These are phyloP conservation scores for Thryonomys swinderianus DNA, from an alignment of 2,113 vertebrate genomes.

Conservation along the genomic window DNA sequence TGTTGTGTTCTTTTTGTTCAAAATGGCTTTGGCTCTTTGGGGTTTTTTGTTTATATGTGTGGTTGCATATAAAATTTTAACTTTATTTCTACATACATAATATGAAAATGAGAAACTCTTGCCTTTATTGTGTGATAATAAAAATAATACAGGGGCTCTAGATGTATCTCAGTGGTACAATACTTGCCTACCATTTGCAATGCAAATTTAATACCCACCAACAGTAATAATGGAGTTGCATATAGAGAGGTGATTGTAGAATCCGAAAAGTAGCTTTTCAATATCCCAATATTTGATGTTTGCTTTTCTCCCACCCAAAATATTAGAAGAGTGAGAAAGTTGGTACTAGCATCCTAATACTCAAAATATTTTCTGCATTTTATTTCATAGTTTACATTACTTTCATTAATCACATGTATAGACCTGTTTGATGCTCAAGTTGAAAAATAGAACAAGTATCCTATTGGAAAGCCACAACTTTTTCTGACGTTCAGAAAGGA, in stretches of 20 bases:
- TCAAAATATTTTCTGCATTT: background rate
- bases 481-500: background rate
- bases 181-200: background rate
- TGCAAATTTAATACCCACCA: accelerated
- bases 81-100: background rate
- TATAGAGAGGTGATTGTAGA: background rate
- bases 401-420: background rate
- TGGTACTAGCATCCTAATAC: background rate
- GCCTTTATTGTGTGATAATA: background rate
- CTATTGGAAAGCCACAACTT: background rate
- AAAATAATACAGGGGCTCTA: background rate
- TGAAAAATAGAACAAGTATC: background rate
- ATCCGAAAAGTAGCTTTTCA: background rate
- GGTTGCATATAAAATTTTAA: background rate
- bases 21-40: background rate
- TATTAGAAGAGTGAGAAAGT: background rate
- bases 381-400: background rate
- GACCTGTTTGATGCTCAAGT: background rate
- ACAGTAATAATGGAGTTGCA: background rate
- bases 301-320: background rate
- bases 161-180: accelerated
- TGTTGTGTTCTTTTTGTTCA: background rate
- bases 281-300: background rate
- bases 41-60: background rate
- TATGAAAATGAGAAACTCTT: background rate